Base-by-base conservation (phyloP, 2,113 vertebrate genomes). In the Calyptommatus sinebrachiatus region DNA sequence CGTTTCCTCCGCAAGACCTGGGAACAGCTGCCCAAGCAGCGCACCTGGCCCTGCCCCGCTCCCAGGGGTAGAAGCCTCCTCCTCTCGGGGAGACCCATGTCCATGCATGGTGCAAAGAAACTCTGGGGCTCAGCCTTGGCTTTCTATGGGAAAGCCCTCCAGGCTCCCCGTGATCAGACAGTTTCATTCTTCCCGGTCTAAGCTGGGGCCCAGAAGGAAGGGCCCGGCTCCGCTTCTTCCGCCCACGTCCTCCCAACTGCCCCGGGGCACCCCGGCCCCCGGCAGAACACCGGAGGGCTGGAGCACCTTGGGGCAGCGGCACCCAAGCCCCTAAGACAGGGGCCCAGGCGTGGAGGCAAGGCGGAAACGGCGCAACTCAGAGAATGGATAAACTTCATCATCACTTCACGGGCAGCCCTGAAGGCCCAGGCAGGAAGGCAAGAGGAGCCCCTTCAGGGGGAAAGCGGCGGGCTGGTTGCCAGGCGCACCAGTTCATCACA, bases 331-430 rank as follows among this genome's bases (percentile, higher is more conserved):
- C 94, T 93, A 95, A 89, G 93, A 96, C 93, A 87, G 92, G 81
- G 68, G 80, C 14, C 41, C 0, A 76, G 65, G 26, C 73, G 87
- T 77, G 46, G 78, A 78, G 86, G 77, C 71, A 90, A 89, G 63
- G 63, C 29, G 82, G 35, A 88, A 41, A 73, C 67, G 48, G 86
- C 31, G 46, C 84, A 45, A 71, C 92, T 96, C 94, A 82, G 93
- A 84, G 95, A 96, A 96, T 95, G 95, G 95, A 96, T 94, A 95
- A 96, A 95, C 94, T 45, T 65, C 6, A 84, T 95, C 95, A 91
- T 97, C 96, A 97, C 29, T 18, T 92, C 94, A 96, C 88, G 89
- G 26, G 78, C 63, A 41, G 35, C 53, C 65, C 8, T 12, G 45
- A 31, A 50, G 20, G 28, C 5, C 35, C 8, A 7, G 35, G 28